Percentiles rank a stretch among this genome's conserved stretches.
phyloP scores from a whole-genome alignment of 2,113 vertebrate genomes.

The Cebidichthys violaceus region DNA sequence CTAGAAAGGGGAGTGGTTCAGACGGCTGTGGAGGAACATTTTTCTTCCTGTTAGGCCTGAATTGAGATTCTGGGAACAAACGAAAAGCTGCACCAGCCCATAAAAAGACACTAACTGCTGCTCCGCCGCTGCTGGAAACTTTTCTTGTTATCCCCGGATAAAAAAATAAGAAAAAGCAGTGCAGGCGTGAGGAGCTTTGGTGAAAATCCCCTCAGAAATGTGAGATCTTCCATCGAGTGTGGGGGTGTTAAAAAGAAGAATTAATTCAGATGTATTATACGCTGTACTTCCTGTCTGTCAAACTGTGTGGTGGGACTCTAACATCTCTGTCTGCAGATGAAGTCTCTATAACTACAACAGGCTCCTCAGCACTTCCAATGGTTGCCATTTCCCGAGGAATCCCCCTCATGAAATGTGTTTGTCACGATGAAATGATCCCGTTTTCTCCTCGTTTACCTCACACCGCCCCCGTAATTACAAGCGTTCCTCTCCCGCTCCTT shows the following conservation, averaged over 20 bases:
- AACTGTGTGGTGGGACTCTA: neutral
- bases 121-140: conserved; percentile 15
- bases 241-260: neutral
- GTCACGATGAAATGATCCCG: conserved; percentile 61
- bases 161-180: neutral
- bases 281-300: neutral
- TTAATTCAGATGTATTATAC: neutral
- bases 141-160: conserved; percentile 26
- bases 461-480: conserved; percentile 63
- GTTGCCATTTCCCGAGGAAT: conserved; percentile 51
- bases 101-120: conserved; percentile 40
- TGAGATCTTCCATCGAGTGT: neutral
- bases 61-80: conserved; percentile 19
- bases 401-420: conserved; percentile 51
- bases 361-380: conserved; percentile 10
- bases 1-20: neutral
- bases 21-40: conserved; percentile 38
- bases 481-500: conserved; percentile 42
- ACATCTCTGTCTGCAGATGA: neutral
- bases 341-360: neutral
- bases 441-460: conserved; percentile 62
- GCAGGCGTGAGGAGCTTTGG: neutral
- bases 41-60: conserved; percentile 17
- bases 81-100: neutral
- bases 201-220: conserved; percentile 41